Conservation (phyloP, 2,797 vertebrate genomes). For the Falco cherrug region DNA sequence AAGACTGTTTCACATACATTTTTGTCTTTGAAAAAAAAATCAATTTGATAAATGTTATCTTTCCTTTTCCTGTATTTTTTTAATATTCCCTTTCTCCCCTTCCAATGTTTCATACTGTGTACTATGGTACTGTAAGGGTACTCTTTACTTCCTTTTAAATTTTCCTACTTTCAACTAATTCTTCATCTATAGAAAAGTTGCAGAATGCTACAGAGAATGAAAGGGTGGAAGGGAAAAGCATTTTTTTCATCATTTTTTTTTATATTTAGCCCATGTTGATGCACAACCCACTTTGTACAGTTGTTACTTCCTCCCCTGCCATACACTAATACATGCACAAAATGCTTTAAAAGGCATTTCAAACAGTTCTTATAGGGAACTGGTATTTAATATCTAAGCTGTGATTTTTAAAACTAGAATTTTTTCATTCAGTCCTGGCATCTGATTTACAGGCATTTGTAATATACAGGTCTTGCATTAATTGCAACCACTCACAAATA, state of each 20-base stretch:
- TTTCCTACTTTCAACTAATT: background rate
- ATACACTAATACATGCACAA: background rate
- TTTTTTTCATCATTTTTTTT: background rate
- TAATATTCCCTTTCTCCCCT: background rate
- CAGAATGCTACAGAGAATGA: background rate
- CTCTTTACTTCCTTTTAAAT: background rate
- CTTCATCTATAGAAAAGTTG: background rate
- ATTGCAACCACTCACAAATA: background rate
- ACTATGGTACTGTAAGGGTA: background rate
- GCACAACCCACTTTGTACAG: background rate
- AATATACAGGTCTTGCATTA: background rate
- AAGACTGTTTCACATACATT: background rate
- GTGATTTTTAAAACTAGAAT: background rate
- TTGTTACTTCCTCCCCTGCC: background rate
- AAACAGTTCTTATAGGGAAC: background rate
- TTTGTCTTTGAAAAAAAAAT: background rate
- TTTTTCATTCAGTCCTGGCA: background rate
- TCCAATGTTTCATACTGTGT: background rate
- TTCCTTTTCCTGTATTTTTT: background rate
- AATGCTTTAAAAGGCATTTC: background rate
- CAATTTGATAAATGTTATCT: background rate
- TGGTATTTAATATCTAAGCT: background rate
- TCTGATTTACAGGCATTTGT: background rate
- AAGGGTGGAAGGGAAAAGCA: background rate
- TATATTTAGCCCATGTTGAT: background rate